These are phyloP conservation scores for Podarcis lilfordi DNA, from an alignment of 2,797 vertebrate species.

Conservation along the genomic window DNA sequence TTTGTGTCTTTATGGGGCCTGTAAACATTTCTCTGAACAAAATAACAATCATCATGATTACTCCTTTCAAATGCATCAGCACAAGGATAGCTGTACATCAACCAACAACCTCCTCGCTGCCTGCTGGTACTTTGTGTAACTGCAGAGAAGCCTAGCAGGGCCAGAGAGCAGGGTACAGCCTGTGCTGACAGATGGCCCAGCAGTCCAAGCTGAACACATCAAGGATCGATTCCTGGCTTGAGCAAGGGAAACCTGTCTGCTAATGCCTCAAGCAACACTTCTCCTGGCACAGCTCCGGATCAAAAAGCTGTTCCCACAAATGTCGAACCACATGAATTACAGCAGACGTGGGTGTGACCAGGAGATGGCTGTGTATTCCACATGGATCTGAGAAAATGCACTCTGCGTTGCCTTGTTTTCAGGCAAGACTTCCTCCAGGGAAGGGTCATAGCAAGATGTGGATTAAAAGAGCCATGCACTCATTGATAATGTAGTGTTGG, in stretches of 20 bases:
- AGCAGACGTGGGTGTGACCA: not conserved
- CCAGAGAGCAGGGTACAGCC: not conserved
- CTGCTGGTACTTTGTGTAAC: conserved; percentile 5
- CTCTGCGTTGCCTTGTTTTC: not conserved
- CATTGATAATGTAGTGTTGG: not conserved
- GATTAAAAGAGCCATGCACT: not conserved
- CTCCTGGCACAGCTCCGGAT: conserved; percentile 2
- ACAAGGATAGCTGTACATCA: not conserved
- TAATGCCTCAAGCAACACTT: conserved; percentile 14
- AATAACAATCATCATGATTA: not conserved
- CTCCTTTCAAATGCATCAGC: not conserved
- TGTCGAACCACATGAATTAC: not conserved
- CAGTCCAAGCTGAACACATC: conserved; percentile 13
- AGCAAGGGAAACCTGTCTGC: conserved; percentile 1
- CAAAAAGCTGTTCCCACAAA: conserved; percentile 18
- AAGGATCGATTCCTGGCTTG: conserved; percentile 7
- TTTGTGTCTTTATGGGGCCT: not conserved
- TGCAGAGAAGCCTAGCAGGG: not conserved
- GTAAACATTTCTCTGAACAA: not conserved
- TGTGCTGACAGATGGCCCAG: conserved; percentile 26
- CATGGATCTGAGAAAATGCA: not conserved
- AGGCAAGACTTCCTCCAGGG: not conserved
- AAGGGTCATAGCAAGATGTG: not conserved
- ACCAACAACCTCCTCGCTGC: not conserved
- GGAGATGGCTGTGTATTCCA: not conserved